Base-by-base conservation (phyloP, 2,797 vertebrate genomes). In the Melanogrammus aeglefinus region DNA sequence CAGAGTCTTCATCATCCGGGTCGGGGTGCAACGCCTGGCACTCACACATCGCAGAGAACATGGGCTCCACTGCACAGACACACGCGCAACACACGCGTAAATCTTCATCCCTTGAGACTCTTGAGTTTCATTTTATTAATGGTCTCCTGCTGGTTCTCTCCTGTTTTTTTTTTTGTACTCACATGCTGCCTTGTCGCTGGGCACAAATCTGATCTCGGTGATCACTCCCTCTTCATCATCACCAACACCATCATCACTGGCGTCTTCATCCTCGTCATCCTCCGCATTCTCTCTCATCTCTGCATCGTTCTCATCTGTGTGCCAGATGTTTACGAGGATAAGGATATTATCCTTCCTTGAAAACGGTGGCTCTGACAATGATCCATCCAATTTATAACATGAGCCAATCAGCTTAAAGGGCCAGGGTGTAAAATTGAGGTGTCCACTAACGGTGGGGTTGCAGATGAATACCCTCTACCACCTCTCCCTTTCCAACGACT, bases 21-120 rank as follows among this genome's bases (percentile, higher is more conserved):
- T 99, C 97, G 0, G 97, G 97, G 78, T 99, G 97, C 81, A 99
- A 92, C 8, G 97, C 97, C 86, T 99, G 98, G 87, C 98, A 99
- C 8, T 99, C 97, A 0, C 98, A 99, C 97, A 99, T 99, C 0
- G 96, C 96, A 1, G 96, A 94, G 86, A 99, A 99, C 97, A 99
- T 96, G 77, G 95, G 86, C 83, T 98, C 97, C 95, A 99, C 98
- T 99, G 90, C 1, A 80, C 5, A 87, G 79, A 90, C 74, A 44
- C 39, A 41, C 39, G 12, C 39, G 12, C 39, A 44, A 16, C 12
- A 44, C 6, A 44, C 41, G 14, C 39, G n/a, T 14, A 7, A 16
- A 1, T n/a, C 16, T 24, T 6, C 1, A 66, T 18, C 35, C 7
- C 35, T 36, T 36, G 51, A 18, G 31, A 31, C 3, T 31, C 1